A percentile compares a stretch with the other conserved stretches of the same genome.
phyloP scores from a whole-genome alignment of 2,797 vertebrate species.

The Aselliscus stoliczkanus region DNA sequence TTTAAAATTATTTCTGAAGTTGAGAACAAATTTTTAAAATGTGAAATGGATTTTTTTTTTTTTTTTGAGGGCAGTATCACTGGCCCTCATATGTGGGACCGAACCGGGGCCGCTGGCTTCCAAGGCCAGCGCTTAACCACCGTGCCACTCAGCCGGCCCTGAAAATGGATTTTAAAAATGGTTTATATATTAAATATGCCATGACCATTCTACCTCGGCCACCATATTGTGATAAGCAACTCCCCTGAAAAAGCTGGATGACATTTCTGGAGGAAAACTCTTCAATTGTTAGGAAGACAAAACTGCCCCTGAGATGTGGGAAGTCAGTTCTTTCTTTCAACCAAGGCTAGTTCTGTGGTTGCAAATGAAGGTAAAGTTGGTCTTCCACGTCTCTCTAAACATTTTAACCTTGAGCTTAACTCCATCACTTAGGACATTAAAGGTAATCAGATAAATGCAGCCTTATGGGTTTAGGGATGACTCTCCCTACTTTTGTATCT shows the following conservation, averaged over 20 bases:
- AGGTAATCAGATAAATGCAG: background rate
- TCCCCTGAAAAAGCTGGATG: background rate
- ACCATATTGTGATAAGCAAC: background rate
- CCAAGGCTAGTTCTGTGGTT: background rate
- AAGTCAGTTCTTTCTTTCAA: background rate
- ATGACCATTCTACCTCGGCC: background rate
- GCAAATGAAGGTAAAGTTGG: background rate
- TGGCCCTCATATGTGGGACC: too few relatives aligned
- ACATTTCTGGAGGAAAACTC: slow-evolving; percentile 2
- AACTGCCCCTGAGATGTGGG: background rate
- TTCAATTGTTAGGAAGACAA: background rate
- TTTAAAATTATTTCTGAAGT: slow-evolving; percentile 51
- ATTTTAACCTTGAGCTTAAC: background rate
- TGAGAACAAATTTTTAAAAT: slow-evolving; percentile 27
- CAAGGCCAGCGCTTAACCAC: too few relatives aligned
- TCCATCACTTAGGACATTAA: background rate
- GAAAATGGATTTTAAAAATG: slow-evolving; percentile 28
- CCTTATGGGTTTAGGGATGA: background rate
- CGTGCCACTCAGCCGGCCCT: too few relatives aligned
- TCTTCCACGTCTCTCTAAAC: background rate
- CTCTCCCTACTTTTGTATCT: background rate
- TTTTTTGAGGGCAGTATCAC: too few relatives aligned
- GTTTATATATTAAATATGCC: slow-evolving; percentile 3
- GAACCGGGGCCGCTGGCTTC: too few relatives aligned
- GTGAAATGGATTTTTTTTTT: slow-evolving; percentile 32